Conservation (phyloP, 2,888 invertebrate species). For the Patella pellucida region DNA sequence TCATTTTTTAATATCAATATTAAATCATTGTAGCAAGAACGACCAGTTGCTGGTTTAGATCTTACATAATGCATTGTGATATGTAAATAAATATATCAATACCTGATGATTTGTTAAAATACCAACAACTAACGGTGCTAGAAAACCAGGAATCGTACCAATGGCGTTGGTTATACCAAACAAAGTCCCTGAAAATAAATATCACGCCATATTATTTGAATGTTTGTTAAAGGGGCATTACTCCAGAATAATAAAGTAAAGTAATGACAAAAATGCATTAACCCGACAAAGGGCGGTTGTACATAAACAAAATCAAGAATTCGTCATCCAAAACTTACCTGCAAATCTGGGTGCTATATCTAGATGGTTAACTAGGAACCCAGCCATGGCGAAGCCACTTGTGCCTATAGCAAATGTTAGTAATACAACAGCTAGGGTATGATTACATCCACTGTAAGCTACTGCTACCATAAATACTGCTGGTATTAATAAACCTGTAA, state of each 20-base stretch:
- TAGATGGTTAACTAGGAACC: slow-evolving; percentile 53
- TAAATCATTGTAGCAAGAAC: too few species aligned
- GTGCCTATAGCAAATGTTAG: slow-evolving; percentile 51
- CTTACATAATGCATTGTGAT: too few species aligned
- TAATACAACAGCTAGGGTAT: slow-evolving; percentile 43
- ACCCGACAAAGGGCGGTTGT: too few species aligned
- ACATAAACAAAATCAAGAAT: too few species aligned
- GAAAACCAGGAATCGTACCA: slow-evolving; percentile 82
- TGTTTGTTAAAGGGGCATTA: too few species aligned
- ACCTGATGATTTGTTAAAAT: slow-evolving; percentile 60
- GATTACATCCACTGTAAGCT: slow-evolving; percentile 50
- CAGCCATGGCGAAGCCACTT: slow-evolving; percentile 50
- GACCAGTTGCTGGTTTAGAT: too few species aligned
- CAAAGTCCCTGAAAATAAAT: slow-evolving; percentile 75
- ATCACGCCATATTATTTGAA: too few species aligned
- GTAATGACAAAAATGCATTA: too few species aligned
- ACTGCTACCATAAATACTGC: slow-evolving; percentile 26
- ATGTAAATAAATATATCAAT: too few species aligned
- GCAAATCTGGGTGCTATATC: slow-evolving; percentile 56
- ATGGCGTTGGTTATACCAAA: slow-evolving; percentile 92
- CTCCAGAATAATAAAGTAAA: too few species aligned
- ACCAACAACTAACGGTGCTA: slow-evolving; percentile 66
- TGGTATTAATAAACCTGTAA: too few species aligned
- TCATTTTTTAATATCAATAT: too few species aligned
- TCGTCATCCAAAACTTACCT: slow-evolving; percentile 33